Evolutionary conservation across 1,140 invertebrate genomes (phyloP).

Genomic region (Orchestia grillus): DNA sequence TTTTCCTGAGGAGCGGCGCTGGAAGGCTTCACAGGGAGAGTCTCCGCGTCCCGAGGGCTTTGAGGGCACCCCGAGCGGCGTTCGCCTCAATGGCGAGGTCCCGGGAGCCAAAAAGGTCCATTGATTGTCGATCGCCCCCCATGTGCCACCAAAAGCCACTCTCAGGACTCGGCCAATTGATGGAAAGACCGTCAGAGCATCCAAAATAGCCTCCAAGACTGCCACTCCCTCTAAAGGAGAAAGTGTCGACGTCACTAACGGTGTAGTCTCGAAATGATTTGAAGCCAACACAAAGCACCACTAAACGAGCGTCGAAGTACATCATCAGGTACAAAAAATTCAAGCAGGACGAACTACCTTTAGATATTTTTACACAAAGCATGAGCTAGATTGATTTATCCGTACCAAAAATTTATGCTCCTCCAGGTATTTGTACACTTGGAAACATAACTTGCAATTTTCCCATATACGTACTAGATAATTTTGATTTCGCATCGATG

Average conservation of each 20-base stretch:
- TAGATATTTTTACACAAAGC: no score
- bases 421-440: no score
- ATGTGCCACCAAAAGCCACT: slow-evolving; percentile 27
- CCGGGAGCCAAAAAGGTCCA: slow-evolving; percentile 22
- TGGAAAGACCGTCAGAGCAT: slow-evolving; percentile 30
- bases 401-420: no score
- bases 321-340: background rate
- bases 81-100: slow-evolving; percentile 13
- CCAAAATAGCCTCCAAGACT: background rate
- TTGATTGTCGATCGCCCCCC: slow-evolving; percentile 33
- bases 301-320: background rate
- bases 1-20: background rate
- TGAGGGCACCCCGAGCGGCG: background rate
- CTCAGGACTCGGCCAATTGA: background rate
- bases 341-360: background rate
- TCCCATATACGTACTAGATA: no score
- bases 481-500: no score
- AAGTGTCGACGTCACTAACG: background rate
- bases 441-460: no score
- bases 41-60: background rate
- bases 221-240: background rate
- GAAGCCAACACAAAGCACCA: background rate
- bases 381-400: no score
- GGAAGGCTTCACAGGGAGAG: background rate
- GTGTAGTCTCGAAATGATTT: background rate